phyloP scores from a whole-genome alignment of 1,140 invertebrate genomes.

The Trachymyrmex cornetzi region DNA sequence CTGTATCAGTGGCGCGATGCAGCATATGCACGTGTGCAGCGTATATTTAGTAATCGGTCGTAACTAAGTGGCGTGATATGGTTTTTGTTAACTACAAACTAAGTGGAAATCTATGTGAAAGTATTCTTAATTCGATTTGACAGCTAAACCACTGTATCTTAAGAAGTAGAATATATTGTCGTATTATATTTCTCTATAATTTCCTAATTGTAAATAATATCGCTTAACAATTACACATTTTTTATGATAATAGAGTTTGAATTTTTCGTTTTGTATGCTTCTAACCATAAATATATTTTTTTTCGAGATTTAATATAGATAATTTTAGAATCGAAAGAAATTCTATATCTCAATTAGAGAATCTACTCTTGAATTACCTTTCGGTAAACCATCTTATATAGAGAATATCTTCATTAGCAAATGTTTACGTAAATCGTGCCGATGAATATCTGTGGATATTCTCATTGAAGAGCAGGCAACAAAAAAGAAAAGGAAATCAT shows the following conservation, averaged over 20 bases:
- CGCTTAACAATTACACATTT: not conserved
- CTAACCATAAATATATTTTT: not conserved
- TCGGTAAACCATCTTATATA: not conserved
- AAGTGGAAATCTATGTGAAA: slow-evolving; percentile 81
- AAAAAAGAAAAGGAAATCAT: slow-evolving; percentile 10
- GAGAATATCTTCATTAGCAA: not conserved
- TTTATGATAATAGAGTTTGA: not conserved
- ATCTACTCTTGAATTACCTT: not conserved
- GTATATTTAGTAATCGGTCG: slow-evolving; percentile 34
- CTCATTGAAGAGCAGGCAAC: not conserved
- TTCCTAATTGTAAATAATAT: not conserved
- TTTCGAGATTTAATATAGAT: not conserved
- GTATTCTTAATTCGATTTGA: slow-evolving; percentile 74
- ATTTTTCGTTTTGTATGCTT: not conserved
- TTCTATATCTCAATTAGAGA: not conserved
- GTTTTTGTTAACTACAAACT: slow-evolving; percentile 77
- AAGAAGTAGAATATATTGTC: not conserved
- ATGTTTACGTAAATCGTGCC: not conserved
- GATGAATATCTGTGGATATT: not conserved
- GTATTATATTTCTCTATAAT: not conserved
- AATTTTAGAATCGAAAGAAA: not conserved
- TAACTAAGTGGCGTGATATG: slow-evolving; percentile 78
- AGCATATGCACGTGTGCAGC: not conserved
- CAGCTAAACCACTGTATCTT: not conserved
- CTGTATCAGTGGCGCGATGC: not conserved